These are phyloP conservation scores for Cynocephalus volans DNA, from an alignment of 2,113 vertebrate species.

Conservation along the genomic window DNA sequence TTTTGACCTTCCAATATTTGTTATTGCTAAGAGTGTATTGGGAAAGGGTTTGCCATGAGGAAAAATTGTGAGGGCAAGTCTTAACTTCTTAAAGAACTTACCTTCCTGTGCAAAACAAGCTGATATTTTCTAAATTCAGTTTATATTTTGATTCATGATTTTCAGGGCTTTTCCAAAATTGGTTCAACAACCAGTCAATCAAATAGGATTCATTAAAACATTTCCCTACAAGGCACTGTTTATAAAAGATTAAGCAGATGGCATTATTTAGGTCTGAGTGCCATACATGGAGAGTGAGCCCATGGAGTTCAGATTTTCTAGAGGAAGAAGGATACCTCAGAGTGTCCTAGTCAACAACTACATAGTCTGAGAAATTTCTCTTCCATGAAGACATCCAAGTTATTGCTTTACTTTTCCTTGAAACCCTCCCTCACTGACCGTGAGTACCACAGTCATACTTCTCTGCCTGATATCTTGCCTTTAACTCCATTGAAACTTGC, in stretches of 20 bases:
- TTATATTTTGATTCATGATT: slow-evolving; percentile 67
- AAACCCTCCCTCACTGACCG: neutral
- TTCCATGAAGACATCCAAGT: neutral
- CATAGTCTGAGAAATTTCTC: neutral
- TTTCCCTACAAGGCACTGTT: slow-evolving; percentile 1
- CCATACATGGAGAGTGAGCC: neutral
- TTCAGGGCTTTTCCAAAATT: slow-evolving; percentile 62
- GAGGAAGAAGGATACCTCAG: neutral
- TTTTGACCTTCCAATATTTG: neutral
- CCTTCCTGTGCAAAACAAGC: neutral
- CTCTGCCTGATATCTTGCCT: neutral
- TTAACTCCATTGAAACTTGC: neutral
- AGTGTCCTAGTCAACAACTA: neutral
- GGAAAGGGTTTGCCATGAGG: neutral
- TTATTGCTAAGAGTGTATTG: neutral
- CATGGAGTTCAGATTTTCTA: neutral
- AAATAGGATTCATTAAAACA: slow-evolving; percentile 48
- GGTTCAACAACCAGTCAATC: slow-evolving; percentile 56
- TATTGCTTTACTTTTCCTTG: neutral
- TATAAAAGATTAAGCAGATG: slow-evolving; percentile 53
- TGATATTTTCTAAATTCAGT: slow-evolving; percentile 55
- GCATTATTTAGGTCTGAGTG: slow-evolving; percentile 22
- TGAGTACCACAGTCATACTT: neutral
- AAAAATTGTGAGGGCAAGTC: slow-evolving; percentile 12
- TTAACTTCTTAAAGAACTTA: neutral